Evolutionary conservation across 2,888 invertebrate species (phyloP).

Genomic region (Pantelozetes paolii): DNA sequence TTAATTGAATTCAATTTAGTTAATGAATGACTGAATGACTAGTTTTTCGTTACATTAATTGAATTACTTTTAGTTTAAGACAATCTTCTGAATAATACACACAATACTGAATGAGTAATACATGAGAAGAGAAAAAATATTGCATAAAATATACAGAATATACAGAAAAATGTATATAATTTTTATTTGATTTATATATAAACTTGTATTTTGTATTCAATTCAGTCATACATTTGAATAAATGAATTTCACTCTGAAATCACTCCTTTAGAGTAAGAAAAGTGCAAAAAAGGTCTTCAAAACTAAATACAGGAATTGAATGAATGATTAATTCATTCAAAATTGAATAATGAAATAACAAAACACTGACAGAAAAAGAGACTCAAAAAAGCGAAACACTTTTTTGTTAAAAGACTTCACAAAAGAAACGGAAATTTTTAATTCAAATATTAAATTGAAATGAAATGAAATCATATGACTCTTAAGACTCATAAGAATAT

Average conservation of each 20-base stretch:
- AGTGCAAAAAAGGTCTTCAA: neutral
- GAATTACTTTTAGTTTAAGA: too few relatives aligned
- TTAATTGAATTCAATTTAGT: neutral
- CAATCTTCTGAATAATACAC: too few relatives aligned
- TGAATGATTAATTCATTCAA: conserved; percentile 21
- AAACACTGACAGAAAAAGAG: neutral
- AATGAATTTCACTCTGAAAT: neutral
- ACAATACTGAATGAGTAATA: too few relatives aligned
- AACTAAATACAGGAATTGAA: neutral
- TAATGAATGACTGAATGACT: neutral
- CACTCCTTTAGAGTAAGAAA: neutral
- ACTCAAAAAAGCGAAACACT: neutral
- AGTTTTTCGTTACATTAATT: too few relatives aligned
- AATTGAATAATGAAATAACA: conserved; percentile 13
- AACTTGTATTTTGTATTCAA: too few relatives aligned
- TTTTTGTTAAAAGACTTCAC: neutral
- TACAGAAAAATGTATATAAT: too few relatives aligned
- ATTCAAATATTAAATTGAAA: neutral
- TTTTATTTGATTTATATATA: too few relatives aligned
- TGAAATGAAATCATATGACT: too few relatives aligned
- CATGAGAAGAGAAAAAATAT: too few relatives aligned
- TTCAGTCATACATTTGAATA: too few relatives aligned
- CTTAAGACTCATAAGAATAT: neutral
- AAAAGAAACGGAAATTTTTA: neutral
- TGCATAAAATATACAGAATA: too few relatives aligned